Evolutionary conservation across 35 echinoderm and acorn worm species (phyloP).

Genomic region (Apostichopus parvimensis): DNA sequence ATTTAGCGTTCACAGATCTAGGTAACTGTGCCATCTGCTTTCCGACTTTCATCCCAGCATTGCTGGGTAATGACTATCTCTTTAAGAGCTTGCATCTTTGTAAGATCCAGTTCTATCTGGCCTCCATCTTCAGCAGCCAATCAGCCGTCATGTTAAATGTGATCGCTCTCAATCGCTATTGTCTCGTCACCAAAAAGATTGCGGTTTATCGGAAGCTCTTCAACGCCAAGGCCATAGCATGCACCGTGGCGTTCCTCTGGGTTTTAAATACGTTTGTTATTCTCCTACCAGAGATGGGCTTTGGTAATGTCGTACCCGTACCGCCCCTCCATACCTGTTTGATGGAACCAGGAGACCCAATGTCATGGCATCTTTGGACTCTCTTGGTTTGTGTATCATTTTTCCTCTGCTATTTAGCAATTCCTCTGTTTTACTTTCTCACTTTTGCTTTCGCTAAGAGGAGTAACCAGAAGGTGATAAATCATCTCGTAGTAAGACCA

Average conservation of each 20-base stretch:
- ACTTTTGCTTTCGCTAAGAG: conserved; percentile 53
- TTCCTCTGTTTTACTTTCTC: conserved; percentile 66
- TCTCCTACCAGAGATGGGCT: conserved; percentile 28
- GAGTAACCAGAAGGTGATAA: conserved; percentile 33
- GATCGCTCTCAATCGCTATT: conserved; percentile 60
- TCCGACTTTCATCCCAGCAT: conserved; percentile 33
- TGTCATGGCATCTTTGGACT: conserved; percentile 25
- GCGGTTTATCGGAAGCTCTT: conserved; percentile 34
- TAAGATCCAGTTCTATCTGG: conserved; percentile 55
- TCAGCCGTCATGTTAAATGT: conserved; percentile 57
- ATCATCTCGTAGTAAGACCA: neutral
- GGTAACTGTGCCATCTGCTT: conserved; percentile 40
- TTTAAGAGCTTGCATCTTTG: conserved; percentile 11
- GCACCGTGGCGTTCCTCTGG: neutral
- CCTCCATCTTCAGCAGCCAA: conserved; percentile 49
- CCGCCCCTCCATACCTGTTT: neutral
- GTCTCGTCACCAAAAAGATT: conserved; percentile 6
- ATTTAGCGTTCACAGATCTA: conserved; percentile 39
- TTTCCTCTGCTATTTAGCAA: conserved; percentile 47
- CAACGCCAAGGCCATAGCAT: neutral
- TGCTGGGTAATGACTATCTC: conserved; percentile 33
- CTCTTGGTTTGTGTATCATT: neutral
- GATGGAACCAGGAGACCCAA: conserved; percentile 45
- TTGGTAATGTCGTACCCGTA: conserved; percentile 41
- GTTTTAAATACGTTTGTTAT: neutral